Percentiles rank a stretch among this genome's conserved stretches.
These are phyloP conservation scores for Neostethus bicornis DNA, from an alignment of 2,797 vertebrate species.

Conservation along the genomic window DNA sequence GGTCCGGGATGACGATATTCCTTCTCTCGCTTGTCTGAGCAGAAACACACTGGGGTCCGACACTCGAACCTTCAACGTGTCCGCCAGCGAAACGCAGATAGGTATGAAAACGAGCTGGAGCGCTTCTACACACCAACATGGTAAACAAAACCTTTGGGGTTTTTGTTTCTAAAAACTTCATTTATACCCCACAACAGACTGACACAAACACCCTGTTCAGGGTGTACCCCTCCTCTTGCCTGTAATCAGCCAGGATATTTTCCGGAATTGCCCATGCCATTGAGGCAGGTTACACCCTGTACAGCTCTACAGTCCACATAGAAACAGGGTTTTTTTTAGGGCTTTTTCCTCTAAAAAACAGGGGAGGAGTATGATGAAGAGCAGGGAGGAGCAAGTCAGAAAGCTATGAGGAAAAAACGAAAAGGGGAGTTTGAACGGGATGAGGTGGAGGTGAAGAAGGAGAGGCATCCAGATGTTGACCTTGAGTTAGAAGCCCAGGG, in stretches of 20 bases:
- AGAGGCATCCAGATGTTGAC: slow-evolving; percentile 81
- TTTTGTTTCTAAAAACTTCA: too few species aligned
- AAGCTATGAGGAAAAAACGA: slow-evolving; percentile 71
- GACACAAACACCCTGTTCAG: too few species aligned
- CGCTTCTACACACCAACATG: too few species aligned
- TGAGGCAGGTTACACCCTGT: too few species aligned
- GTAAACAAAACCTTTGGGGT: too few species aligned
- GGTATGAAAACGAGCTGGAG: too few species aligned
- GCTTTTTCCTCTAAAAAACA: slow-evolving; percentile 84
- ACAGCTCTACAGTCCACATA: too few species aligned
- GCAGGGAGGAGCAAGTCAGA: slow-evolving; percentile 62
- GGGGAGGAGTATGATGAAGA: slow-evolving; percentile 84
- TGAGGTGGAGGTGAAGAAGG: slow-evolving; percentile 76
- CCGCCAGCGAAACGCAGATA: slow-evolving; percentile 35
- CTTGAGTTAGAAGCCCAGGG: slow-evolving; percentile 82
- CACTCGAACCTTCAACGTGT: slow-evolving; percentile 52
- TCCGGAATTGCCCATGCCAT: too few species aligned
- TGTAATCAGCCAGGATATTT: too few species aligned
- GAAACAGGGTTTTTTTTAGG: too few species aligned
- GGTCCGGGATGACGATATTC: slow-evolving; percentile 22
- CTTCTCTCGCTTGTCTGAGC: slow-evolving; percentile 64
- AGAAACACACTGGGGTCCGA: slow-evolving; percentile 60
- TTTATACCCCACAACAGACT: too few species aligned
- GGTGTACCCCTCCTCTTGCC: too few species aligned
- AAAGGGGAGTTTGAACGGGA: slow-evolving; percentile 73